These are phyloP conservation scores for Scomber japonicus DNA, from an alignment of 2,113 vertebrate genomes.

Conservation along the genomic window DNA sequence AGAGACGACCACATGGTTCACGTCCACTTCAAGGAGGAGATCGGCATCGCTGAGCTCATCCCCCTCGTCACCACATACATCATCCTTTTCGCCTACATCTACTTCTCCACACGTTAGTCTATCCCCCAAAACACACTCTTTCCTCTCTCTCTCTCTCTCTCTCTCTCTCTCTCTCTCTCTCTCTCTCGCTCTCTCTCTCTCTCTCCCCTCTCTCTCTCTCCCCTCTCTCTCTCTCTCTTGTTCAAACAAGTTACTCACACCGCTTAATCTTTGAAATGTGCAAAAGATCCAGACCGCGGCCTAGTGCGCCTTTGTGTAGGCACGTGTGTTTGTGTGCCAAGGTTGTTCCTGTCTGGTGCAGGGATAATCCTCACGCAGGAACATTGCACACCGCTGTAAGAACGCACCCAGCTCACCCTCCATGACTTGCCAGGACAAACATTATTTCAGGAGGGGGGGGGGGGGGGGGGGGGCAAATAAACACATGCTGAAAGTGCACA, in stretches of 20 bases:
- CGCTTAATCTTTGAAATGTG: background rate
- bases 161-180: background rate
- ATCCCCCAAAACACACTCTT: too few relatives aligned
- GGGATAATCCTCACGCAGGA: constrained; percentile 68
- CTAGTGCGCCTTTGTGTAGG: background rate
- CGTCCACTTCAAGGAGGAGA: constrained; percentile 98
- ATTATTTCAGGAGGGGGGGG: constrained; percentile 19
- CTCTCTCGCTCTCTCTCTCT: background rate
- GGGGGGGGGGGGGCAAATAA: background rate
- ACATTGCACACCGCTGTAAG: constrained; percentile 56
- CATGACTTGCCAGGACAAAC: constrained; percentile 39
- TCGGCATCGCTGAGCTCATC: constrained; percentile 95
- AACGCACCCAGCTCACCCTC: constrained; percentile 38
- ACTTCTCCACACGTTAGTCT: constrained; percentile 96
- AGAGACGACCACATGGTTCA: constrained; percentile 93
- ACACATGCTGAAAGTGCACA: constrained; percentile 2
- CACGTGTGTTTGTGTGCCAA: constrained; percentile 50
- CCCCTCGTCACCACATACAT: constrained; percentile 98
- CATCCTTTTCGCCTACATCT: constrained; percentile 99
- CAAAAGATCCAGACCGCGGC: constrained; percentile 4
- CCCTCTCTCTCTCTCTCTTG: background rate
- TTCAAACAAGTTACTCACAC: background rate
- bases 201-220: too few relatives aligned
- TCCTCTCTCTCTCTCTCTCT: too few relatives aligned
- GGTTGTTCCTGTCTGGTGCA: constrained; percentile 65